Conservation (phyloP, 2,113 vertebrate genomes). For the Oryzias curvinotus region DNA sequence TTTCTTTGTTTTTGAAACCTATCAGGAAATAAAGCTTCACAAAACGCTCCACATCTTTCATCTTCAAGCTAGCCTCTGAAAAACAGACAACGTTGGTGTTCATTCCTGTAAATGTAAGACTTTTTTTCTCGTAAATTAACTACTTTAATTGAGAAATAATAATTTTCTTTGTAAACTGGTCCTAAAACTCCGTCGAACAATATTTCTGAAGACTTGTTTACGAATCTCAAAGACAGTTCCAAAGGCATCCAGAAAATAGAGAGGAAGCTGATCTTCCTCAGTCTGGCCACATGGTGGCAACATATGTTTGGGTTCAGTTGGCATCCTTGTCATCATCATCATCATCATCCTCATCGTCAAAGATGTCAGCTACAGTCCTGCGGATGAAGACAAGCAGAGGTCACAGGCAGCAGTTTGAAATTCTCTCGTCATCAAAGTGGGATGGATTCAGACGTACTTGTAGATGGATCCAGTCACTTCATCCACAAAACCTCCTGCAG, state of each 20-base stretch:
- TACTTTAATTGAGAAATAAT: too few relatives aligned
- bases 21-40: too few relatives aligned
- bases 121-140: too few relatives aligned
- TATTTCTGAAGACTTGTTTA: constrained; percentile 28
- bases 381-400: constrained; percentile 19
- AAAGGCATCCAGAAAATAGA: constrained; percentile 49
- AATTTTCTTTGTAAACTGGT: too few relatives aligned
- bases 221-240: constrained; percentile 42
- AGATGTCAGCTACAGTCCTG: constrained; percentile 81
- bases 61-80: too few relatives aligned
- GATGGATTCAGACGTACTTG: constrained; percentile 70
- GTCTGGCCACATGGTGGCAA: constrained; percentile 62
- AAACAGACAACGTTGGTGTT: too few relatives aligned
- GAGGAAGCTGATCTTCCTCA: constrained; percentile 42
- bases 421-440: neutral
- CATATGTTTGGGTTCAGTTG: constrained; percentile 60
- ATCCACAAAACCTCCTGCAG: constrained; percentile 81
- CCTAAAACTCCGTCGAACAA: too few relatives aligned
- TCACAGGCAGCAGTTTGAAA: neutral
- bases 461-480: constrained; percentile 82
- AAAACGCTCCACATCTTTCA: too few relatives aligned
- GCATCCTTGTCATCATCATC: constrained; percentile 67
- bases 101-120: too few relatives aligned
- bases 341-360: constrained; percentile 73
- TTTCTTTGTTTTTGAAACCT: too few relatives aligned